phyloP scores from a whole-genome alignment of 2,797 vertebrate species.

The Myotis vivesi region DNA sequence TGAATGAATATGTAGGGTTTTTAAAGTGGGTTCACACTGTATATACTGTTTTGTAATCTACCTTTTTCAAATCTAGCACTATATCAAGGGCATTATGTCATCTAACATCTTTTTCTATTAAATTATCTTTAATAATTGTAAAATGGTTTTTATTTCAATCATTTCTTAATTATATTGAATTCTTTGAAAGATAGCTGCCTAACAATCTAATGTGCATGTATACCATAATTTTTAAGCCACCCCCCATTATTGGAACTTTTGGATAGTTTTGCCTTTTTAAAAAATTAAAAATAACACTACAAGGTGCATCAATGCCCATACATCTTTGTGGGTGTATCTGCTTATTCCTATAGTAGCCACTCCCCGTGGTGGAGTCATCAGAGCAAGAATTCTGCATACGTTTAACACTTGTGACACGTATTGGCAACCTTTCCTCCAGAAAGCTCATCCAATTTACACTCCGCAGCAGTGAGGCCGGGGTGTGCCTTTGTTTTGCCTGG shows the following conservation, averaged over 20 bases:
- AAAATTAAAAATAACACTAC: neutral
- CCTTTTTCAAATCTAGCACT: neutral
- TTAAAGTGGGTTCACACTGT: neutral
- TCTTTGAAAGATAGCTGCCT: neutral
- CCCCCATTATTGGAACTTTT: neutral
- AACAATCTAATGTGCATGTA: neutral
- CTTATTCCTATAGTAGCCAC: neutral
- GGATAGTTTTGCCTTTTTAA: neutral
- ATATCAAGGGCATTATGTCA: neutral
- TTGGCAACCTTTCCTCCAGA: neutral
- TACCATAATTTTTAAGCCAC: neutral
- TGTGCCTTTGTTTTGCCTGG: neutral
- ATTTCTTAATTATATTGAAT: neutral
- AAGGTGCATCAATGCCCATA: neutral
- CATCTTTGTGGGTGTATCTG: neutral
- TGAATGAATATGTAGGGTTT: neutral
- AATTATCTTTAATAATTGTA: neutral
- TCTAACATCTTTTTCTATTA: neutral
- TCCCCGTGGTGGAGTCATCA: neutral
- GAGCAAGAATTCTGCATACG: neutral
- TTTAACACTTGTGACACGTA: neutral
- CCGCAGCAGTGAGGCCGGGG: neutral
- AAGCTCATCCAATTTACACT: neutral
- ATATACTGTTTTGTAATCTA: neutral
- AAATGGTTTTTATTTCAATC: neutral